These are phyloP conservation scores for Cataglyphis rosenhaueri DNA, from an alignment of 2,888 invertebrate species.

Conservation along the genomic window DNA sequence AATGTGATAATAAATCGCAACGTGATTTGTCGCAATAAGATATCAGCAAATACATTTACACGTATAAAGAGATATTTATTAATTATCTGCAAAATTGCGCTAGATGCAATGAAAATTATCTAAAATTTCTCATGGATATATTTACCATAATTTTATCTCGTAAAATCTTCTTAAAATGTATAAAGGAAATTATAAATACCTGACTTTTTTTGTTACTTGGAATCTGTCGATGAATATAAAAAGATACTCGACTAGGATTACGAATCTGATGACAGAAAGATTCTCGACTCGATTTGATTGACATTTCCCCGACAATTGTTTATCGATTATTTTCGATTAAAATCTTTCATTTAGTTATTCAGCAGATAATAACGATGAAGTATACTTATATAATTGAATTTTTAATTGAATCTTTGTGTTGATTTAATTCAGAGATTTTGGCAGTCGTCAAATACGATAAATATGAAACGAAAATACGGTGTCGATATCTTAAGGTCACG, in stretches of 20 bases:
- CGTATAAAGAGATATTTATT: not conserved
- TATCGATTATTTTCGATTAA: slow-evolving; percentile 51
- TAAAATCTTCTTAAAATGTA: no score
- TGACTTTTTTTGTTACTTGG: not conserved
- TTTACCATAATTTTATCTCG: not conserved
- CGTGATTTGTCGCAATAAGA: not conserved
- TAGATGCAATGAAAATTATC: not conserved
- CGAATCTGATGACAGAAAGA: slow-evolving; percentile 12
- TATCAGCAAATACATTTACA: not conserved
- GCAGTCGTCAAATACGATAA: slow-evolving; percentile 30
- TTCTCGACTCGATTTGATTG: slow-evolving; percentile 37
- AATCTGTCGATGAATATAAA: not conserved
- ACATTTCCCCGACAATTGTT: slow-evolving; percentile 46
- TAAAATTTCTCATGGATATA: not conserved
- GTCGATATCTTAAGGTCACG: slow-evolving; percentile 61
- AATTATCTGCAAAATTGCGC: not conserved
- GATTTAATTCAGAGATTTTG: slow-evolving; percentile 3
- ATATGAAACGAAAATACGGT: slow-evolving; percentile 31
- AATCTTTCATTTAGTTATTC: slow-evolving; percentile 11
- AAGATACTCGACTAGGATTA: not conserved
- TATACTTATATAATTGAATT: not conserved
- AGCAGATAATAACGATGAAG: slow-evolving; percentile 18
- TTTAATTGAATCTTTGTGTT: slow-evolving; percentile 21
- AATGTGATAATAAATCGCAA: not conserved
- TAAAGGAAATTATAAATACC: not conserved